Evolutionary conservation across 1,140 invertebrate species (phyloP).

Genomic region (Bombus confusus): DNA sequence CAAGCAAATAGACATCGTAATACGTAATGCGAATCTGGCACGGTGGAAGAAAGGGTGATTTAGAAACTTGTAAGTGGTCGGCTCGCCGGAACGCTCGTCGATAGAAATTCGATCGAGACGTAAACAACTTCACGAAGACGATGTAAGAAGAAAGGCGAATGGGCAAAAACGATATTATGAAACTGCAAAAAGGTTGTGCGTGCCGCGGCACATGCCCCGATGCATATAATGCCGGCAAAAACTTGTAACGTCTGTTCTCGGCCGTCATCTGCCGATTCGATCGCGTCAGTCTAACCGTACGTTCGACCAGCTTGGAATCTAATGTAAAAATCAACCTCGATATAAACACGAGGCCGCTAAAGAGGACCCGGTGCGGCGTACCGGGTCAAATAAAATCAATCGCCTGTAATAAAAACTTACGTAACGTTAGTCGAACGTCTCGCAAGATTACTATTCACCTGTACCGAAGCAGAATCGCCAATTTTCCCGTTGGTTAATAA

Average conservation of each 20-base stretch:
- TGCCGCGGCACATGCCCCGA: slow-evolving; percentile 39
- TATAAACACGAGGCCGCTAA: background rate
- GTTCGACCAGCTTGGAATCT: background rate
- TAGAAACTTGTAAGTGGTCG: slow-evolving; percentile 8
- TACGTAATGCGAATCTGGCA: background rate
- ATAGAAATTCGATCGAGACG: slow-evolving; percentile 32
- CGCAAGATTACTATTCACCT: background rate
- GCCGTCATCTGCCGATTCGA: slow-evolving; percentile 45
- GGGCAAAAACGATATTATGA: slow-evolving; percentile 54
- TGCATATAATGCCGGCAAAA: slow-evolving; percentile 55
- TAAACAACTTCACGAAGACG: slow-evolving; percentile 1
- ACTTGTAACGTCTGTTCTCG: slow-evolving; percentile 49
- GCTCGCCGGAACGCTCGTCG: background rate
- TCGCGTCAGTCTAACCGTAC: slow-evolving; percentile 13
- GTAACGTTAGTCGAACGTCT: background rate
- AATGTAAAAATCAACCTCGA: slow-evolving; percentile 18
- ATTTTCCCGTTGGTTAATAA: slow-evolving; percentile 29
- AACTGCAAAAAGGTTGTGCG: slow-evolving; percentile 54
- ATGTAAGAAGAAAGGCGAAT: slow-evolving; percentile 7
- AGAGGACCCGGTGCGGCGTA: background rate
- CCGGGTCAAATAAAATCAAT: background rate
- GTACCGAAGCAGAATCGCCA: background rate
- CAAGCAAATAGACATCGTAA: background rate
- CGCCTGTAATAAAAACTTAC: background rate
- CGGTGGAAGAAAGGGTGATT: background rate